Evolutionary conservation across 30 jellyfish, hydroid and myxozoan species (phyloP).

Genomic region (Pseudorhiza aurosa): DNA sequence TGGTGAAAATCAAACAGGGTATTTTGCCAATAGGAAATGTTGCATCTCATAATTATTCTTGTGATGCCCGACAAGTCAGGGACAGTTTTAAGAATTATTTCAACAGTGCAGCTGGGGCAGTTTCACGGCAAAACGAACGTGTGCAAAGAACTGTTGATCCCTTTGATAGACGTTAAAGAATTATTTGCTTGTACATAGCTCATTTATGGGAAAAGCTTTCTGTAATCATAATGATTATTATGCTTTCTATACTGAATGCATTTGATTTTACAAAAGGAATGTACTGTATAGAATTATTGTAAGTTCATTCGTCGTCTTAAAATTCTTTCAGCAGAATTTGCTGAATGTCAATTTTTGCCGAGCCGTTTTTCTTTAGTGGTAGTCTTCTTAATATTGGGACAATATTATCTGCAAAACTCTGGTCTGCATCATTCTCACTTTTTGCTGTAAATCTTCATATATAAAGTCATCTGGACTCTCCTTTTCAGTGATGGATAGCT

Average conservation of each 20-base stretch:
- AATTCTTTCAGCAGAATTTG: constrained; percentile 6
- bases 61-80: constrained; percentile 47
- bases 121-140: constrained; percentile 56
- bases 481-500: too few species aligned
- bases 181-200: neutral
- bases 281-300: too few species aligned
- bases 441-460: neutral
- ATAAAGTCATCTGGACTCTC: too few species aligned
- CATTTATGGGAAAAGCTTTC: neutral
- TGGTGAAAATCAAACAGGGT: too few species aligned
- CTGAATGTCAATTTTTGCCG: constrained; percentile 23
- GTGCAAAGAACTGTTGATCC: constrained; percentile 40
- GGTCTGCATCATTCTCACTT: neutral
- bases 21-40: neutral
- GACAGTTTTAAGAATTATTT: constrained; percentile 62
- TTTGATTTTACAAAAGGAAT: too few species aligned
- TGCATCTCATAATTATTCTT: constrained; percentile 52
- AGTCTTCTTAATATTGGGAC: constrained; percentile 17
- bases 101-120: constrained; percentile 31
- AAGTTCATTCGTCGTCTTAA: neutral
- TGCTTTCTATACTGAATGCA: too few species aligned
- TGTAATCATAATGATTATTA: too few species aligned
- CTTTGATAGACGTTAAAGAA: constrained; percentile 15
- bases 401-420: constrained; percentile 1
- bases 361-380: constrained; percentile 19